These are phyloP conservation scores for Liopterus haemorrhoidalis DNA, from an alignment of 2,888 invertebrate species.

Conservation along the genomic window DNA sequence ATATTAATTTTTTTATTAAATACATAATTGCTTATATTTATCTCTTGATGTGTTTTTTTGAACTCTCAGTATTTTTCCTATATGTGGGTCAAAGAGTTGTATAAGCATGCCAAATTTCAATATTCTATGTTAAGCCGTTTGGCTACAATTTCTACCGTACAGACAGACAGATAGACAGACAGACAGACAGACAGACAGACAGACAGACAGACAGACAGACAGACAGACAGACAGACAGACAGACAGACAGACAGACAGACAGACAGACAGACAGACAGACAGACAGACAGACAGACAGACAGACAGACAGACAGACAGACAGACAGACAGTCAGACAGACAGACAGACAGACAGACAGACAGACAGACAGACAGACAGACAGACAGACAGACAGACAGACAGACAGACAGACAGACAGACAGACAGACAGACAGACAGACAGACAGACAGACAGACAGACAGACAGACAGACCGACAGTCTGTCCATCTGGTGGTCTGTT, in stretches of 20 bases:
- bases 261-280: slow-evolving; percentile 26
- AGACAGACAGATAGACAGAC: too few relatives aligned
- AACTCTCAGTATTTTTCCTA: too few relatives aligned
- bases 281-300: slow-evolving; percentile 28
- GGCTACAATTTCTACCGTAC: too few relatives aligned
- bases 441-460: slow-evolving; percentile 28
- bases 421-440: slow-evolving; percentile 30
- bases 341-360: slow-evolving; percentile 30
- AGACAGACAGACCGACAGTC: slow-evolving; percentile 28
- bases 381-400: slow-evolving; percentile 28
- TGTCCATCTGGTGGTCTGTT: too few relatives aligned
- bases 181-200: too few relatives aligned
- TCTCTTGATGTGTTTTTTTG: too few relatives aligned
- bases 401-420: slow-evolving; percentile 30
- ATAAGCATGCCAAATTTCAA: too few relatives aligned
- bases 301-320: slow-evolving; percentile 29
- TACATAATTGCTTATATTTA: too few relatives aligned
- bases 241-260: slow-evolving; percentile 28
- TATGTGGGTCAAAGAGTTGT: too few relatives aligned
- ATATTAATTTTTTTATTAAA: too few relatives aligned
- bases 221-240: slow-evolving; percentile 18
- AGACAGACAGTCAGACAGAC: slow-evolving; percentile 29
- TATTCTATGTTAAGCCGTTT: too few relatives aligned
- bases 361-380: slow-evolving; percentile 28
- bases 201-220: too few relatives aligned